Percentiles rank a stretch among this genome's conserved stretches.
phyloP scores from a whole-genome alignment of 2,888 invertebrate species.

The Dryadula phaetusa region DNA sequence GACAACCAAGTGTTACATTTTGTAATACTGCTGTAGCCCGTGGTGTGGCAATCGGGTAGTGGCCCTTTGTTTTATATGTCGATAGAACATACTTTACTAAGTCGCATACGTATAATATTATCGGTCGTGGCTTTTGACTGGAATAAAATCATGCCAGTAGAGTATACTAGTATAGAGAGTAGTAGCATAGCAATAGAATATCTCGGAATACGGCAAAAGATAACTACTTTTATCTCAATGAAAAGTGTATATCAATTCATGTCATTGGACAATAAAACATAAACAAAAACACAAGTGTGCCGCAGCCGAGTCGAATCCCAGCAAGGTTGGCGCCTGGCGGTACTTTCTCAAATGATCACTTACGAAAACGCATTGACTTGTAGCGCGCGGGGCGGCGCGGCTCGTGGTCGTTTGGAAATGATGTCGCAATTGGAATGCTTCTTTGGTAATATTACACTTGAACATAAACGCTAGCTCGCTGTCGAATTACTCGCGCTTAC shows the following conservation, averaged over 20 bases:
- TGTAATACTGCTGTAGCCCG: neutral
- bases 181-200: neutral
- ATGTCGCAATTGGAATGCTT: conserved; percentile 27
- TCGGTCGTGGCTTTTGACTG: neutral
- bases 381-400: neutral
- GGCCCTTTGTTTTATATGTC: no score
- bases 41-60: no score
- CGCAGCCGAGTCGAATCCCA: neutral
- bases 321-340: neutral
- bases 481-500: neutral
- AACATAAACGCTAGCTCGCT: conserved; percentile 9
- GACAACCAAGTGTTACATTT: neutral
- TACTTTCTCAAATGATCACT: conserved; percentile 13
- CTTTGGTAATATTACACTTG: conserved; percentile 22
- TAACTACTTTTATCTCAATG: neutral
- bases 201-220: neutral
- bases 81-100: no score
- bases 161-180: no score
- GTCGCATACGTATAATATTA: no score
- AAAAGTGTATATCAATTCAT: neutral
- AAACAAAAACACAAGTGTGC: neutral
- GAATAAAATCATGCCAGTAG: no score
- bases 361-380: conserved; percentile 26
- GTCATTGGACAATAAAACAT: neutral
- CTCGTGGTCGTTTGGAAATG: conserved; percentile 19